phyloP scores from a whole-genome alignment of 2,113 vertebrate species.

The Cygnus buccinator region DNA sequence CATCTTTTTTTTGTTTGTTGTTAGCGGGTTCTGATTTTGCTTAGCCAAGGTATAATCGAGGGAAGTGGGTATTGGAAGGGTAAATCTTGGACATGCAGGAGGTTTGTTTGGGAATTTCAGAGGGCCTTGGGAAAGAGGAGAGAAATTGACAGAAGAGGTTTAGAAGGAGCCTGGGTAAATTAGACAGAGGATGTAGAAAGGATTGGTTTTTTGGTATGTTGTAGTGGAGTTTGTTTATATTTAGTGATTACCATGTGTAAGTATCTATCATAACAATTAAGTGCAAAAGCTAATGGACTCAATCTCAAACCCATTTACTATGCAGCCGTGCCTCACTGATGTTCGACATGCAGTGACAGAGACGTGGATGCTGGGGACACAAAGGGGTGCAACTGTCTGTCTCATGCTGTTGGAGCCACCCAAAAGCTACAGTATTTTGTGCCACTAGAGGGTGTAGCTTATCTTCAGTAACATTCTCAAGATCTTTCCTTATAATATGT shows the following conservation, averaged over 20 bases:
- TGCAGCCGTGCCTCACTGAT: accelerated
- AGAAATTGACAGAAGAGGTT: background rate
- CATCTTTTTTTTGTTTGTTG: background rate
- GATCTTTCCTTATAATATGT: accelerated
- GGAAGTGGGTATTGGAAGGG: background rate
- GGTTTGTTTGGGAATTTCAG: background rate
- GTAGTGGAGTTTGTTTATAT: background rate
- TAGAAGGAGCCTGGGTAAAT: background rate
- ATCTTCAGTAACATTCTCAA: background rate
- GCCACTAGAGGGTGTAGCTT: slow-evolving; percentile 38
- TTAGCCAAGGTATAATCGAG: background rate
- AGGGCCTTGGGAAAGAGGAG: background rate
- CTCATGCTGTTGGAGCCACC: background rate
- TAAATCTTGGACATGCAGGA: background rate
- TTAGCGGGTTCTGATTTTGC: background rate
- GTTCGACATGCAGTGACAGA: background rate
- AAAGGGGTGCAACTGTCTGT: accelerated
- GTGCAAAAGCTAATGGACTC: background rate
- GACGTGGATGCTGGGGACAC: accelerated
- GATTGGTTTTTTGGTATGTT: background rate
- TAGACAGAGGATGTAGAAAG: background rate
- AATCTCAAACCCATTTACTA: too few species aligned
- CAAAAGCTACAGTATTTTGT: background rate
- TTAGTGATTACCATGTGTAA: accelerated
- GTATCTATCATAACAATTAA: background rate